phyloP scores from a whole-genome alignment of 2,888 invertebrate species.

The Aphidius colemani region DNA sequence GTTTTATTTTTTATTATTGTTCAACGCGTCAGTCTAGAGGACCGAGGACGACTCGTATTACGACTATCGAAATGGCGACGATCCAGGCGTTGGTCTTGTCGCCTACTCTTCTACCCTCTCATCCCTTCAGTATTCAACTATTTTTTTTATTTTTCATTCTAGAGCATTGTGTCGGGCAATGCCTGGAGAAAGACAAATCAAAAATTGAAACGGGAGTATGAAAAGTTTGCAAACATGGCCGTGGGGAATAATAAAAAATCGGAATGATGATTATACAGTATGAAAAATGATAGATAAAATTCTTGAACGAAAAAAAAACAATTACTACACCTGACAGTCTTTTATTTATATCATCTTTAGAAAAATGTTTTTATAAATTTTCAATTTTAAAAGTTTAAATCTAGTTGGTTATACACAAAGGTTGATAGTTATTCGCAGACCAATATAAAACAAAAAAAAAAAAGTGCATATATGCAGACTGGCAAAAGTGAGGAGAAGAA shows the following conservation, averaged over 20 bases:
- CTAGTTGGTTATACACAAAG: slow-evolving; percentile 2
- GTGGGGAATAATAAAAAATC: no score
- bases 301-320: no score
- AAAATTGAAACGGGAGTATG: slow-evolving; percentile 55
- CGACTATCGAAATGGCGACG: slow-evolving; percentile 6
- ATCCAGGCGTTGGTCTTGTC: slow-evolving; percentile 16
- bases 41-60: slow-evolving; percentile 10
- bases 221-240: slow-evolving; percentile 40
- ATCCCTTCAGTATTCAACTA: background rate
- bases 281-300: no score
- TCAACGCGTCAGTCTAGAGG: slow-evolving; percentile 9
- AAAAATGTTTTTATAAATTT: no score
- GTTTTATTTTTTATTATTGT: slow-evolving; percentile 16
- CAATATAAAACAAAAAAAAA: slow-evolving; percentile 28
- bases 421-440: slow-evolving; percentile 33
- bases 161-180: slow-evolving; percentile 9
- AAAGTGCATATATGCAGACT: slow-evolving; percentile 26
- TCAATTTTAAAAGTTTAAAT: no score
- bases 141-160: background rate
- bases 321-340: no score
- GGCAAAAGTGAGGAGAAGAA: slow-evolving; percentile 32
- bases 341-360: no score
- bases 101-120: background rate
- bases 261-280: no score
- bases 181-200: slow-evolving; percentile 48